A percentile compares a stretch with the other conserved stretches of the same genome.
Conservation (phyloP, 2,888 invertebrate genomes). For the Vandiemenella viatica region DNA sequence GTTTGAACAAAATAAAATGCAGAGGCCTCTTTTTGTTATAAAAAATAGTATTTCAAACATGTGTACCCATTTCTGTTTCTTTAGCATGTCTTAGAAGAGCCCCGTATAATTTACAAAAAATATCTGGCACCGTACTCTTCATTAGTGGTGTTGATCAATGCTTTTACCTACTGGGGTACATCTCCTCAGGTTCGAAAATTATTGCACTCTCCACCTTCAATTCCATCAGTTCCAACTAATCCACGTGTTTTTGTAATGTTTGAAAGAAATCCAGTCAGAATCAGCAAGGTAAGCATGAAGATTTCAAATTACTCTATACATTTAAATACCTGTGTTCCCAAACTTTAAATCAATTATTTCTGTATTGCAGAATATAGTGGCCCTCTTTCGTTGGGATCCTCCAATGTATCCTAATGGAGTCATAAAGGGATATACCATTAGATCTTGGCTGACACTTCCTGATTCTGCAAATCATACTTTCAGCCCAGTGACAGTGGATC, state of each 20-base stretch:
- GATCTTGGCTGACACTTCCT: conserved; percentile 44
- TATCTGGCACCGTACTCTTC: conserved; percentile 47
- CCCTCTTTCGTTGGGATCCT: conserved; percentile 62
- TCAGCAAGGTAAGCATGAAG: conserved; percentile 18
- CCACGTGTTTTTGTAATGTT: conserved; percentile 58
- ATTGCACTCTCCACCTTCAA: conserved; percentile 64
- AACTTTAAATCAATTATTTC: neutral
- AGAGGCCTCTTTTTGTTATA: no score
- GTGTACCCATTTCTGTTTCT: no score
- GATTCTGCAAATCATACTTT: conserved; percentile 36
- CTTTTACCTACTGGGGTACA: conserved; percentile 74
- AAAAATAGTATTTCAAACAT: no score
- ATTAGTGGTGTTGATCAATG: conserved; percentile 57
- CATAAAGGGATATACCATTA: conserved; percentile 53
- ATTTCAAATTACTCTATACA: neutral
- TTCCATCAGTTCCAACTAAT: conserved; percentile 57
- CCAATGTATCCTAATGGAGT: conserved; percentile 61
- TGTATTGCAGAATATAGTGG: conserved; percentile 9
- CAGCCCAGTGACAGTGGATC: conserved; percentile 32
- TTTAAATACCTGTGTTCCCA: neutral
- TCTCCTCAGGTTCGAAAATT: conserved; percentile 44
- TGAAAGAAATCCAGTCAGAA: conserved; percentile 27
- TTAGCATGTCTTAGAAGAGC: conserved; percentile 6
- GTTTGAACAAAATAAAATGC: no score
- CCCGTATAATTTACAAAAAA: no score